Evolutionary conservation across 1,140 invertebrate species (phyloP), one percentile per base, ranked within the genome.

Genomic region (Stegodyphus mimosarum): DNA sequence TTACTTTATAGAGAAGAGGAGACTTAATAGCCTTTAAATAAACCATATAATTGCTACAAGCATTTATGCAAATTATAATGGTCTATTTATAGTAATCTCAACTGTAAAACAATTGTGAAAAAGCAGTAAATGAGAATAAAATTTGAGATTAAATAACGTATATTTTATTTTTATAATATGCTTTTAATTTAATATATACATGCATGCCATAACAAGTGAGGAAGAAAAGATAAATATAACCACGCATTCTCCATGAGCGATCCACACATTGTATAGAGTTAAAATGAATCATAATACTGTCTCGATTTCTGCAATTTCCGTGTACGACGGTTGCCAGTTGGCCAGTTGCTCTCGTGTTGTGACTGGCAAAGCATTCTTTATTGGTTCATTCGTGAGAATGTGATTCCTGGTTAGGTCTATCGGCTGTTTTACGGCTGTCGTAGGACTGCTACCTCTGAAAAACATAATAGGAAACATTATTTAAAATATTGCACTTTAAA

Each of bases 201-300:
- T 86, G 83, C 83, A 86, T 86, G 74, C 69, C 83, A 86, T 86
- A 86, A 86, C 83, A 86, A 78, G 83, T 86, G 83, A 86, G 51
- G 66, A 33, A 70, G n/a, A 52, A 64, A 78, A 53, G 53, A 71
- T n/a, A 48, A 63, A 48, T 49, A 51, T 78, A 71, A 50, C 48
- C 60, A 69, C 53, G 66, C 53, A 74, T 49, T 84, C 73, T 55
- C 17, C 10, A 5, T 15, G 13, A 49, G 15, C 3, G 11, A n/a
- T 52, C 7, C 49, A 52, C 77, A 70, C 51, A 73, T 17, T 72
- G 64, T 80, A 79, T 66, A 75, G 18, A 85, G 51, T 53, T 71
- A 75, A 55, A 80, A 86, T 51, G 71, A 79, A 86, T 86, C 85
- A 86, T 80, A 86, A 86, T 17, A 86, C 85, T 15, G 85, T 86